These are phyloP conservation scores for Lacanobia wlatinum DNA, from an alignment of 2,888 invertebrate species.

Conservation along the genomic window DNA sequence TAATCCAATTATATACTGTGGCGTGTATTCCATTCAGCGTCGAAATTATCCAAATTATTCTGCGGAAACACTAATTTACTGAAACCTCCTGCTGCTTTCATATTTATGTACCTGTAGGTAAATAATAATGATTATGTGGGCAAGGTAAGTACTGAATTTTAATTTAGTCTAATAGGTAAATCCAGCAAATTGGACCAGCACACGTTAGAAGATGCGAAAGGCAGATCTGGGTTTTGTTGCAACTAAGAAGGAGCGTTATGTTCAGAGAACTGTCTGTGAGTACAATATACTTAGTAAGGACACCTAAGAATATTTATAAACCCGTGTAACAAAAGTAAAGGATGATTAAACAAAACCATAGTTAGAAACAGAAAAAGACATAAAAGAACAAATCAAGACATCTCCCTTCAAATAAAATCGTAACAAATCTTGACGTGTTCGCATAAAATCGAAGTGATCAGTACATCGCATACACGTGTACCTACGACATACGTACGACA, in stretches of 20 bases:
- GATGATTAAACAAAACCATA: neutral
- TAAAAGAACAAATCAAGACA: conserved; percentile 2
- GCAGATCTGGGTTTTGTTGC: neutral
- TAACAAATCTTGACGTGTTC: conserved; percentile 9
- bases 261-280: no score
- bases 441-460: conserved; percentile 40
- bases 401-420: conserved; percentile 7
- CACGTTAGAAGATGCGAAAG: neutral
- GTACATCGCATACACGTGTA: conserved; percentile 25
- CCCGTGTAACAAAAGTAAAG: neutral
- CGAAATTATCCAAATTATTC: conserved; percentile 19
- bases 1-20: neutral
- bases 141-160: neutral
- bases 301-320: no score
- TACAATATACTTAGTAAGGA: neutral
- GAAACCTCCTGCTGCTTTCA: neutral
- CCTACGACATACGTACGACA: neutral
- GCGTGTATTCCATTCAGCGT: neutral
- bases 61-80: conserved; percentile 10
- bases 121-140: neutral
- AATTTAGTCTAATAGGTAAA: neutral
- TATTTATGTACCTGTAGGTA: neutral
- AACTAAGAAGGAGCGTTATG: neutral
- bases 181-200: neutral
- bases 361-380: neutral